Evolutionary conservation across 2,888 invertebrate genomes (phyloP), one percentile per base, ranked within the genome.

Genomic region (Tachina grossa): DNA sequence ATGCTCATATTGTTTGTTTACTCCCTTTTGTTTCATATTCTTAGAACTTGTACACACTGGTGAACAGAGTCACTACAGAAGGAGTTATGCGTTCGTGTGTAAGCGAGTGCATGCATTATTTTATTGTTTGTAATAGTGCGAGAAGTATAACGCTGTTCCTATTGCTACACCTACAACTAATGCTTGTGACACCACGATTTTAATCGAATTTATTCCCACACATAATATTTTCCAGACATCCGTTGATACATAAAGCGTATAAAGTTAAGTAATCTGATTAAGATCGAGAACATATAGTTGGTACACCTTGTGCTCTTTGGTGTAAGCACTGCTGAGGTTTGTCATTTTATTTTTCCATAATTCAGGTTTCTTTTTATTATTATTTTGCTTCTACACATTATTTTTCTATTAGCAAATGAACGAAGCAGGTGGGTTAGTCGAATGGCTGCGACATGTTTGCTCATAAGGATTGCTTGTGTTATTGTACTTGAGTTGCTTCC

Each of bases 201-300:
- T 91, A 91, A 91, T 91, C 91, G 90, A 91, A 91, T 91, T 90
- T 87, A 89, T 90, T 83, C 71, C 76, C 83, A 85, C 89, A 89
- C 89, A 89, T 90, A 90, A 91, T 90, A 89, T 90, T 89, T 90
- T 89, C 88, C 89, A 90, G 90, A 90, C 90, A 89, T 88, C 89
- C 79, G 83, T 86, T 87, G 87, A 88, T 87, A 88, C 88, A 88
- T 85, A 87, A 87, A 88, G 88, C 88, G 88, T 84, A 89, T 88
- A 89, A 91, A 91, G 90, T 91, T 91, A 89, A 90, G 89, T 89
- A 91, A 91, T 91, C 90, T 89, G 88, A 91, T 91, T 91, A 91
- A 89, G 89, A 91, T 90, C 89, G 85, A 80, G 85, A 76, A 66
- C 55, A 76, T 79, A 89, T 74, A 83, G 66, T 65, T 74, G 81